Conservation (phyloP, 2,113 vertebrate genomes). For the Thunnus maccoyii region DNA sequence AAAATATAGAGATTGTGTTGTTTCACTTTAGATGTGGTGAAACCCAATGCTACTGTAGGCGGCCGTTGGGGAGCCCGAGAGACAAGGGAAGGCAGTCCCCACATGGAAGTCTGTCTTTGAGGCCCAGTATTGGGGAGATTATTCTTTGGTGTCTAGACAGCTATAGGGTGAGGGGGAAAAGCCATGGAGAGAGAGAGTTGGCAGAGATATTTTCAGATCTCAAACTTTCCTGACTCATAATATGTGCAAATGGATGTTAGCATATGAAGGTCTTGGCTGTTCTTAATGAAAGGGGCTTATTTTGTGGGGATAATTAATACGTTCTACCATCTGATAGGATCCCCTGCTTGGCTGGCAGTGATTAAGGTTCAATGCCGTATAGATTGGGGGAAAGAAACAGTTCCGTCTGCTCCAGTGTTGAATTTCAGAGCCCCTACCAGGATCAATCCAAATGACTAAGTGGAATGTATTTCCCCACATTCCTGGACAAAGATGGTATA, state of each 20-base stretch:
- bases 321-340: slow-evolving; percentile 45
- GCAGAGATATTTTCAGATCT: slow-evolving; percentile 32
- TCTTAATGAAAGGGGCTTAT: slow-evolving; percentile 59
- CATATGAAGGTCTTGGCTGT: slow-evolving; percentile 39
- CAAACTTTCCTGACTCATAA: slow-evolving; percentile 40
- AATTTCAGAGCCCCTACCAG: slow-evolving; percentile 43
- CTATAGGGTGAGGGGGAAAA: slow-evolving; percentile 33
- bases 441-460: slow-evolving; percentile 65
- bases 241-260: slow-evolving; percentile 31
- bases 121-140: slow-evolving; percentile 63
- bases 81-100: slow-evolving; percentile 26
- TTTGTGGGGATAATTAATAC: slow-evolving; percentile 37
- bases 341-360: slow-evolving; percentile 21
- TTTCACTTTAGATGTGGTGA: slow-evolving; percentile 64
- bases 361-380: slow-evolving; percentile 41
- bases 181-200: slow-evolving; percentile 40
- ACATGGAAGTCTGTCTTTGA: slow-evolving; percentile 58
- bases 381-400: slow-evolving; percentile 30
- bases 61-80: slow-evolving; percentile 28
- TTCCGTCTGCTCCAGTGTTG: slow-evolving; percentile 50
- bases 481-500: slow-evolving; percentile 59
- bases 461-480: slow-evolving; percentile 63
- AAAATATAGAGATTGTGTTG: slow-evolving; percentile 49
- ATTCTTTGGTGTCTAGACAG: slow-evolving; percentile 69
- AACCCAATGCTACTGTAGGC: slow-evolving; percentile 50